phyloP scores from a whole-genome alignment of 2,797 vertebrate genomes.

The Danio choprae region DNA sequence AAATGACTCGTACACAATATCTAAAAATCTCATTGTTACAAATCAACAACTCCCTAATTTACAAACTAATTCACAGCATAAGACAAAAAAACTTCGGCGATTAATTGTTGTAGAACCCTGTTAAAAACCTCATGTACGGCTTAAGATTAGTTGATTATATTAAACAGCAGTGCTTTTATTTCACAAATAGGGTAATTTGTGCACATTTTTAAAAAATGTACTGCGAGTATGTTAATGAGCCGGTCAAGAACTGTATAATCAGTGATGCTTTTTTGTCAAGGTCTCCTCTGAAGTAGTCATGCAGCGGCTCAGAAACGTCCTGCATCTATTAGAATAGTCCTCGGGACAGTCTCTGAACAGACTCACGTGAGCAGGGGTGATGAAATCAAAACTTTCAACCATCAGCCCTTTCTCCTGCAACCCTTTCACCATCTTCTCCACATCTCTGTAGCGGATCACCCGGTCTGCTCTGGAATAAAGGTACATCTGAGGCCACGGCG shows the following conservation, averaged over 20 bases:
- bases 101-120: constrained; percentile 1
- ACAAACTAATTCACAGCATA: constrained; percentile 53
- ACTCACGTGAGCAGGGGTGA: constrained; percentile 85
- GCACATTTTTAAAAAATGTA: constrained; percentile 19
- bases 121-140: background rate
- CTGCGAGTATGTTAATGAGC: constrained; percentile 27
- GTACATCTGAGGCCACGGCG: constrained; percentile 91
- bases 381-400: constrained; percentile 86
- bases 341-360: constrained; percentile 86
- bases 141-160: constrained; percentile 27
- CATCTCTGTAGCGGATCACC: constrained; percentile 82
- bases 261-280: constrained; percentile 59
- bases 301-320: constrained; percentile 83
- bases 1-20: constrained; percentile 35
- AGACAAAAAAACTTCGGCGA: constrained; percentile 45
- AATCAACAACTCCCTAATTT: constrained; percentile 58
- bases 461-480: constrained; percentile 88
- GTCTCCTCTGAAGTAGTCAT: constrained; percentile 67
- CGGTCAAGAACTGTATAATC: background rate
- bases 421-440: constrained; percentile 80
- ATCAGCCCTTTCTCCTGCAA: constrained; percentile 77
- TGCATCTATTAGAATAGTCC: constrained; percentile 84
- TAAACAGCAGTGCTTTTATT: constrained; percentile 40
- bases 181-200: constrained; percentile 27
- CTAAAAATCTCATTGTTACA: constrained; percentile 52